phyloP scores from a whole-genome alignment of 2,113 vertebrate genomes.

The Taxidea taxus region DNA sequence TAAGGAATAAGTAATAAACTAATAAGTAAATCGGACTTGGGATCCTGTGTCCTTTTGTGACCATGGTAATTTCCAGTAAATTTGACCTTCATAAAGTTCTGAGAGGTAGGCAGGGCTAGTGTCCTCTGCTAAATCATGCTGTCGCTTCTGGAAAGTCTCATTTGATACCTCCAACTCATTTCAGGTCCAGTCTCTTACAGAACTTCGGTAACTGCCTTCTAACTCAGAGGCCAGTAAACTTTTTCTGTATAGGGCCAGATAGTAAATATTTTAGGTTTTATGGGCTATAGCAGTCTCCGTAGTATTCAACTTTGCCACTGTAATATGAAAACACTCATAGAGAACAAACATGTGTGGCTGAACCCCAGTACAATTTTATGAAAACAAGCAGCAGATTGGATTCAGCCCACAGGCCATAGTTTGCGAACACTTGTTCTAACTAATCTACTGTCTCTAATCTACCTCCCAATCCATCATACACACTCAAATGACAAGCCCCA shows the following conservation, averaged over 20 bases:
- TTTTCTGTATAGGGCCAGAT: background rate
- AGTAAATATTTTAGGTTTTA: background rate
- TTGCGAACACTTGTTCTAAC: slow-evolving; percentile 23
- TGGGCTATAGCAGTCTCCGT: background rate
- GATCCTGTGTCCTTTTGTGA: background rate
- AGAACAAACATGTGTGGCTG: background rate
- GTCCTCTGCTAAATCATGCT: background rate
- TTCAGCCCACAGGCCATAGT: background rate
- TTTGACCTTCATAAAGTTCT: slow-evolving; percentile 18
- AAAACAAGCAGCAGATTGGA: background rate
- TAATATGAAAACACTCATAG: background rate
- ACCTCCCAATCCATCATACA: background rate
- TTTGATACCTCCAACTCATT: background rate
- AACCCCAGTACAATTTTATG: background rate
- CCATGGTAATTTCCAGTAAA: background rate
- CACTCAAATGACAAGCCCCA: background rate
- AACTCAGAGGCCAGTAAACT: background rate
- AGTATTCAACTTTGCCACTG: background rate
- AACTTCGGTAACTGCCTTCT: slow-evolving; percentile 3
- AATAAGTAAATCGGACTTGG: background rate
- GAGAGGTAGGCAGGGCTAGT: background rate
- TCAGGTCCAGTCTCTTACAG: slow-evolving; percentile 7
- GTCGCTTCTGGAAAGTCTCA: background rate
- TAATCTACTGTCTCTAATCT: background rate
- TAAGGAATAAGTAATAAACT: background rate